Percentiles rank a stretch among this genome's conserved stretches.
These are phyloP conservation scores for Oxyruncus cristatus DNA, from an alignment of 2,113 vertebrate genomes.

Conservation along the genomic window DNA sequence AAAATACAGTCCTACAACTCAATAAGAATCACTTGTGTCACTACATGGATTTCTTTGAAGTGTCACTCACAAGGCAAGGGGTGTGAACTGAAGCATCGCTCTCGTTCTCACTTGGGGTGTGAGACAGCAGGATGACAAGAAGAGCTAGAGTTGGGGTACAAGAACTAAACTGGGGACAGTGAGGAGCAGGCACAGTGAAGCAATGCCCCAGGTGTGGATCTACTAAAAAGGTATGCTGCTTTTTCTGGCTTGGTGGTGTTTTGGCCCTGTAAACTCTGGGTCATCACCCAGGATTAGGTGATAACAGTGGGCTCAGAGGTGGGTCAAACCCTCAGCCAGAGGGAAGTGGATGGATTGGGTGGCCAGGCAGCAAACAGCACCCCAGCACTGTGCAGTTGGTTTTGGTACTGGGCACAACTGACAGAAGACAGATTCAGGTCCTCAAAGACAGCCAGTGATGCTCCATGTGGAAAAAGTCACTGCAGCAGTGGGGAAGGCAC, in stretches of 20 bases:
- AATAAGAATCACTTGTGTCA: background rate
- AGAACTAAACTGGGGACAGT: background rate
- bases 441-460: background rate
- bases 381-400: background rate
- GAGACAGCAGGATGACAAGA: background rate
- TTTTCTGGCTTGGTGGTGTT: background rate
- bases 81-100: background rate
- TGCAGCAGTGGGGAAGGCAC: fast-evolving
- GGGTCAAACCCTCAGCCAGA: background rate
- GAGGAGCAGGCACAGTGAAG: background rate
- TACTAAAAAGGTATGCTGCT: background rate
- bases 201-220: background rate
- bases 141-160: background rate
- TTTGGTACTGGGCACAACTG: background rate
- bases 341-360: background rate
- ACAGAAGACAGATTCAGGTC: background rate
- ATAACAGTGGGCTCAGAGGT: background rate
- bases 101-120: background rate
- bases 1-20: background rate
- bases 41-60: background rate
- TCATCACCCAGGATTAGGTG: background rate
- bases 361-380: background rate
- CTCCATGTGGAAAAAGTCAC: background rate
- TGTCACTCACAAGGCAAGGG: background rate
- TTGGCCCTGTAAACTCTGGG: background rate